phyloP scores from a whole-genome alignment of 2,888 invertebrate genomes.

The Sminthurides aquaticus region DNA sequence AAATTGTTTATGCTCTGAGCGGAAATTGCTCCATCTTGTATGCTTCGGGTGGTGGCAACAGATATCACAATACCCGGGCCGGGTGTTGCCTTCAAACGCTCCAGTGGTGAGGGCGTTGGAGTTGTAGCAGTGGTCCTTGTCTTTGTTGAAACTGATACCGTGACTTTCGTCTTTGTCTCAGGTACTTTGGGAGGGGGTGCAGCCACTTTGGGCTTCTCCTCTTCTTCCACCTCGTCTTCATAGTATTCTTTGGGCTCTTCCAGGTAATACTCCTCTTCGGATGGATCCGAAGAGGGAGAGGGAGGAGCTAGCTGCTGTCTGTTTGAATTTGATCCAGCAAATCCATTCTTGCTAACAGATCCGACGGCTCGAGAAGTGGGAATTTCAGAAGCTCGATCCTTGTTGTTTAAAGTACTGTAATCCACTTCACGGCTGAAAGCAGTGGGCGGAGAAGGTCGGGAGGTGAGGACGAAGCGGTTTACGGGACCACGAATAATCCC shows the following conservation, averaged over 20 bases:
- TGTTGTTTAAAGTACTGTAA: background rate
- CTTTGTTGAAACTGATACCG: slow-evolving; percentile 34
- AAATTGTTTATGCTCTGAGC: slow-evolving; percentile 24
- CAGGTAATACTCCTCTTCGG: slow-evolving; percentile 15
- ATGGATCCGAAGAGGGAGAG: slow-evolving; percentile 6
- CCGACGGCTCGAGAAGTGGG: slow-evolving; percentile 21
- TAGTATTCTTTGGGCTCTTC: slow-evolving; percentile 22
- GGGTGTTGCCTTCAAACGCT: slow-evolving; percentile 22
- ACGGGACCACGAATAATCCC: slow-evolving; percentile 22
- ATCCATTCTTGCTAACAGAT: background rate
- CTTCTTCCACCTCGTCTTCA: slow-evolving; percentile 13
- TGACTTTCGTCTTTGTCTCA: slow-evolving; percentile 38
- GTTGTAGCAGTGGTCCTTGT: slow-evolving; percentile 27
- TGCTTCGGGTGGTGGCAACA: slow-evolving; percentile 38
- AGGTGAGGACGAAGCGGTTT: slow-evolving; percentile 19
- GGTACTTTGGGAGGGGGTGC: slow-evolving; percentile 1
- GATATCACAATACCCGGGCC: slow-evolving; percentile 35
- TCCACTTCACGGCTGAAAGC: background rate
- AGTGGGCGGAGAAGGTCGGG: slow-evolving; percentile 3
- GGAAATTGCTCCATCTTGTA: slow-evolving; percentile 17
- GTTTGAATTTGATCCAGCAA: background rate
- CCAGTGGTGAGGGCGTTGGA: slow-evolving; percentile 23
- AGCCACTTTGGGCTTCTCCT: background rate
- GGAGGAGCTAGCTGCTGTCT: slow-evolving; percentile 3
- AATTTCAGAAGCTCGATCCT: slow-evolving; percentile 11